Conservation (phyloP, 1,140 invertebrate genomes). For the Ooceraea biroi region DNA sequence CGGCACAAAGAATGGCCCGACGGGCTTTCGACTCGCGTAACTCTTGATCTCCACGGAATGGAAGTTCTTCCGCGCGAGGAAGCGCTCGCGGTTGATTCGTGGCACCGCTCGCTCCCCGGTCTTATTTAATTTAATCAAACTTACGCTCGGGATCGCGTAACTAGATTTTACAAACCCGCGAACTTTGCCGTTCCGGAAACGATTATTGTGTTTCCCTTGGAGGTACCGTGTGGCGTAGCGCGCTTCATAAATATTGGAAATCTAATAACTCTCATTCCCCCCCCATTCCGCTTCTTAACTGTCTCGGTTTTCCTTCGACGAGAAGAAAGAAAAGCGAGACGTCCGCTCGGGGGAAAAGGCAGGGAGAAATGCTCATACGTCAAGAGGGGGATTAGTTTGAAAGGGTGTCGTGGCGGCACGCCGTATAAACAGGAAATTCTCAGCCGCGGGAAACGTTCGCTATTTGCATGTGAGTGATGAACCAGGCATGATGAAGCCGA, state of each 20-base stretch:
- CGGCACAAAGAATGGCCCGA: slow-evolving; percentile 63
- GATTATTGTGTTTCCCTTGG: slow-evolving; percentile 59
- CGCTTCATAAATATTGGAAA: slow-evolving; percentile 57
- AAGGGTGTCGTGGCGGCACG: slow-evolving; percentile 36
- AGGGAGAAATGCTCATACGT: neutral
- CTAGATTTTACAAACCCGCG: slow-evolving; percentile 60
- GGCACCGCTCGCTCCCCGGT: slow-evolving; percentile 28
- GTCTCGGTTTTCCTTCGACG: slow-evolving; percentile 18
- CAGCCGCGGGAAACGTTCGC: slow-evolving; percentile 11
- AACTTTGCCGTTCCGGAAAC: slow-evolving; percentile 60
- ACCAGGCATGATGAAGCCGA: slow-evolving; percentile 58
- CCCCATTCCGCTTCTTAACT: slow-evolving; percentile 24
- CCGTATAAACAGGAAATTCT: slow-evolving; percentile 38
- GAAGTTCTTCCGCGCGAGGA: slow-evolving; percentile 56
- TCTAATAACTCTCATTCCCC: slow-evolving; percentile 51
- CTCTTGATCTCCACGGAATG: slow-evolving; percentile 51
- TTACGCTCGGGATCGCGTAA: slow-evolving; percentile 59
- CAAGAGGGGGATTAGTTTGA: slow-evolving; percentile 3
- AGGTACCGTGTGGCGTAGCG: slow-evolving; percentile 17
- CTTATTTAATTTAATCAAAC: slow-evolving; percentile 64
- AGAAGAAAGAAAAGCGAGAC: neutral
- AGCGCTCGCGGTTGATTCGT: slow-evolving; percentile 62
- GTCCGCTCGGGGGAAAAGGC: neutral
- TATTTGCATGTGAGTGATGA: slow-evolving; percentile 77
- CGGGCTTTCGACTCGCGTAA: slow-evolving; percentile 52